These are phyloP conservation scores for Aphyosemion australe DNA, from an alignment of 2,113 vertebrate species.

Conservation along the genomic window DNA sequence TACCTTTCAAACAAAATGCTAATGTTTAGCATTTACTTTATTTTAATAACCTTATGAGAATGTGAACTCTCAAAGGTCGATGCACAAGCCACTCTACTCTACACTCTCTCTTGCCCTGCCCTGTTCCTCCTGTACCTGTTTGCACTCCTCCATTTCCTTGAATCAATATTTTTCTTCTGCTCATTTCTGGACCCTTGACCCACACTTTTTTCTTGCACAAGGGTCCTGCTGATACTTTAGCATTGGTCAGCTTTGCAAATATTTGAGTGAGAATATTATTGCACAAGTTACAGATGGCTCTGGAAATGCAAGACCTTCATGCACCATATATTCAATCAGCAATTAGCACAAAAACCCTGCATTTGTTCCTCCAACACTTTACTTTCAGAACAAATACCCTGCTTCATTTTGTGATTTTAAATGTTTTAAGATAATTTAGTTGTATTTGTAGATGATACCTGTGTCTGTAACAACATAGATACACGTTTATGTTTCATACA, in stretches of 20 bases:
- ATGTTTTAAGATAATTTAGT: background rate
- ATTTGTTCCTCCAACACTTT: background rate
- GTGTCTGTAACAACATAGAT: background rate
- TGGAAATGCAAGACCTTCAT: background rate
- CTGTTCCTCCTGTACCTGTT: background rate
- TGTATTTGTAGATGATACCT: no score
- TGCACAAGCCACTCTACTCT: background rate
- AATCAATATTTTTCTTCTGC: constrained; percentile 26
- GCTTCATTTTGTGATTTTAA: background rate
- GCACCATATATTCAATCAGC: background rate
- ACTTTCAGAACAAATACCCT: background rate
- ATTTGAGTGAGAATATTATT: background rate
- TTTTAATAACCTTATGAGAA: no score
- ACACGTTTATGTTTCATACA: background rate
- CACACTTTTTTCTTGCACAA: constrained; percentile 4
- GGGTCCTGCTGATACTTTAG: constrained; percentile 7
- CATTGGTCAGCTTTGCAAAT: constrained; percentile 1
- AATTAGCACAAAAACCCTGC: background rate
- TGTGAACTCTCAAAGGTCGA: no score
- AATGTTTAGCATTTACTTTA: no score
- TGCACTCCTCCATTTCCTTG: constrained; percentile 8
- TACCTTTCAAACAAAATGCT: no score
- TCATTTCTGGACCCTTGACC: constrained; percentile 4
- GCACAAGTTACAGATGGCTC: background rate
- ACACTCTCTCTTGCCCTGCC: constrained; percentile 6